Evolutionary conservation across 2,797 vertebrate species (phyloP), one percentile per base, ranked within the genome.

Genomic region (Sphaeramia orbicularis): DNA sequence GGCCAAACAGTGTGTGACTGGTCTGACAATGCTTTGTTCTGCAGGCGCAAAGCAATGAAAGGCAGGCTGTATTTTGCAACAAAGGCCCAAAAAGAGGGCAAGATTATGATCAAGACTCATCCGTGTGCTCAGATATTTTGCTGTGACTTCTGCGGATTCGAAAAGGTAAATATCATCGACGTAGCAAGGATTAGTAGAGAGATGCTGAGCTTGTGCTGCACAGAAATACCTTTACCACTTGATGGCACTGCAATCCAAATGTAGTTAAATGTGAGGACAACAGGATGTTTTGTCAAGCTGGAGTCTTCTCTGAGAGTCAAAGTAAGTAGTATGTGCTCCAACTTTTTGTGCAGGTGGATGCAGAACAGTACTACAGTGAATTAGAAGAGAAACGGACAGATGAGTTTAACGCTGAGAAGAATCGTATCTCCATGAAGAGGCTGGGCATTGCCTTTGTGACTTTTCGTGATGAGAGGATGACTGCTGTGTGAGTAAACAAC

Each of bases 351-450:
- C 91, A 99, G 98, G 97, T 99, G 78, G 97, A 99, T 15, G 98
- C 98, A 0, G 97, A 99, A 77, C 97, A 99, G 78, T 98, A 99
- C 76, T 99, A 99, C 0, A 96, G 97, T 11, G 97, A 99, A 85
- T 73, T 99, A 68, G 98, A 99, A 71, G 97, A 99, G 87, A 98
- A 96, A 78, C 91, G 98, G 45, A 99, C 97, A 0, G 98, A 99
- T 1, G 98, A 98, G 81, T 99, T 99, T 79, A 98, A 98, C 0
- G 97, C 96, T 0, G 98, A 99, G 90, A 96, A 96, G 87, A 96
- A 95, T 80, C 95, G 95, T 2, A 96, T 99, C 71, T 81, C 78
- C 0, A 91, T 97, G 78, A 99, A 98, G 86, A 91, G 95, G 41
- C 93, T 99, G 6, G 96, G 97, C 82, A 93, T 97, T 43, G 95